Base-by-base conservation (phyloP, 1,140 invertebrate species). In the Halyomorpha halys region DNA sequence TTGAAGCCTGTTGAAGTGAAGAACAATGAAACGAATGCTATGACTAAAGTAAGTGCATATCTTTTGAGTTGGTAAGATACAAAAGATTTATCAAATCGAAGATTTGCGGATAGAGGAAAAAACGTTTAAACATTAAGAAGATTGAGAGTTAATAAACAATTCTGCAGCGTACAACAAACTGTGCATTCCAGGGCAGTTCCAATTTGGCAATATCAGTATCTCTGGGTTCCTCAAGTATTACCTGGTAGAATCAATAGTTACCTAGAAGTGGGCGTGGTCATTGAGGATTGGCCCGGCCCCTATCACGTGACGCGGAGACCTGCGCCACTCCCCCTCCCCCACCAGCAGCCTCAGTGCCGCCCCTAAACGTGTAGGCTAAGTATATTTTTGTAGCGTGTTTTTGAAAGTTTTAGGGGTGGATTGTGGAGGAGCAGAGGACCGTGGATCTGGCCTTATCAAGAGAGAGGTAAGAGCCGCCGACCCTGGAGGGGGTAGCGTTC, bases 311-410 rank as follows among this genome's bases (percentile, higher is more conserved):
- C 53, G 18, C 2, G 53, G 15, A 15, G 19, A 56, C 53, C 19
- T 25, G 19, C 53, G 19, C 53, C 53, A 25, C 19, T 25, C 19
- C 23, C 53, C 53, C 53, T 25, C 53, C 19, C 53, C 53, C 53
- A 56, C 53, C 53, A 25, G 19, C 0, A 11, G 6, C 18, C 53
- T 56, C 53, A 56, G 53, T 56, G 53, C 53, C 53, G 53, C 53
- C 53, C 53, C 53, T 56, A 21, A 25, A 56, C 53, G 19, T 25
- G 53, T 25, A 23, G 23, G 23, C 53, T 56, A 56, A 56, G 53
- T 56, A 56, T 56, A 56, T 56, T 56, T 56, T 56, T 56, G 53
- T 56, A 56, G 53, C 53, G 53, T 56, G 53, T 56, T 56, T 56
- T 56, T 56, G 53, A 56, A 56, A 56, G 53, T 56, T 56, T 56